phyloP scores from a whole-genome alignment of 2,888 invertebrate species.

The Oxystoma pomonae region DNA sequence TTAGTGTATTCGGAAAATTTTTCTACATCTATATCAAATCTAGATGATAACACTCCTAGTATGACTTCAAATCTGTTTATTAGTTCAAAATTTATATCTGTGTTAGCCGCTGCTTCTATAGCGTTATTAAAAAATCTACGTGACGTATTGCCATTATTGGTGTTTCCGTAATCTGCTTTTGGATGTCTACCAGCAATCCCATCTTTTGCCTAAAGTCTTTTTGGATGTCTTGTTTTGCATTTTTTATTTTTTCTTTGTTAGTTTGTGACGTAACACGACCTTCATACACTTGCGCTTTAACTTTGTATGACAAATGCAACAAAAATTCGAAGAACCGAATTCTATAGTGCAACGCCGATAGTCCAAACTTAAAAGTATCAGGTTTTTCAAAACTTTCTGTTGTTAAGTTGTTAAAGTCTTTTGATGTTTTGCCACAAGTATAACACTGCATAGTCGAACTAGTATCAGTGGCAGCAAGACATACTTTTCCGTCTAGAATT shows the following conservation, averaged over 20 bases:
- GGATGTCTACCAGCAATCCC: constrained; percentile 7
- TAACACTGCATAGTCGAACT: constrained; percentile 29
- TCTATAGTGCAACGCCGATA: constrained; percentile 23
- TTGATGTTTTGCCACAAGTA: constrained; percentile 28
- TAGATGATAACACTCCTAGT: background rate
- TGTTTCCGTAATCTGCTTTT: background rate
- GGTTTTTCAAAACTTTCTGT: background rate
- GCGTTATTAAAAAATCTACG: background rate
- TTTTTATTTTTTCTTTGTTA: constrained; percentile 12
- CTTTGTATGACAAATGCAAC: background rate
- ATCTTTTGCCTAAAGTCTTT: constrained; percentile 21
- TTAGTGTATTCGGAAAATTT: background rate
- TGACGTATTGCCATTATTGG: background rate
- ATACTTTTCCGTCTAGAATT: constrained; percentile 1
- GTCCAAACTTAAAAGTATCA: constrained; percentile 12
- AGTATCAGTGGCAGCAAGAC: constrained; percentile 11
- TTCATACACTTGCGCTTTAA: background rate
- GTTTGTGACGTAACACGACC: background rate
- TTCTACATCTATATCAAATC: background rate
- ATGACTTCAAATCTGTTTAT: background rate
- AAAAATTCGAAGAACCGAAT: constrained; percentile 22
- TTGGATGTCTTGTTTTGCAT: constrained; percentile 22
- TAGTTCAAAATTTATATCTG: background rate
- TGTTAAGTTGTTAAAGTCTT: constrained; percentile 20
- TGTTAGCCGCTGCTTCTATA: background rate